Conservation (phyloP, 53 echinoderm and acorn worm genomes). For the Hippasteria phrygiana region DNA sequence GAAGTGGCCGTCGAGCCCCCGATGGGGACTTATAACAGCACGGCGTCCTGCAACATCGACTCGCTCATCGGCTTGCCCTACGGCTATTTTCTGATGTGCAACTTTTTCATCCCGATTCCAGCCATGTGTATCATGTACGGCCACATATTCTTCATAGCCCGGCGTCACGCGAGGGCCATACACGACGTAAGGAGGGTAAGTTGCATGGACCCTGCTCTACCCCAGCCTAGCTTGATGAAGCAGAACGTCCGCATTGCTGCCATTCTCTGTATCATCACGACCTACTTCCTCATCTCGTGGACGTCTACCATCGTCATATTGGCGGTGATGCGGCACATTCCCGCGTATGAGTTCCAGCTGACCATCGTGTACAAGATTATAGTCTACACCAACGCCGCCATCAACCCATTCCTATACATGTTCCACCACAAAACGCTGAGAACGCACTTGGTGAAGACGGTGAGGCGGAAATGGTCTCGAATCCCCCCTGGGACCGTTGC, state of each 20-base stretch:
- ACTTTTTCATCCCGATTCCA: conserved; percentile 64
- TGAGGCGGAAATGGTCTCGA: conserved; percentile 37
- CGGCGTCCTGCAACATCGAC: conserved; percentile 3
- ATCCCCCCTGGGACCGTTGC: conserved; percentile 23
- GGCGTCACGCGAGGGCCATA: conserved; percentile 53
- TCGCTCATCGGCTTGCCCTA: conserved; percentile 43
- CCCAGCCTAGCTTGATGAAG: conserved; percentile 22
- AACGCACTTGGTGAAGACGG: conserved; percentile 6
- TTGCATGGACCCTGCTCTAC: conserved; percentile 13
- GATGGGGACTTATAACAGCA: background rate
- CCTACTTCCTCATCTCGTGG: conserved; percentile 61
- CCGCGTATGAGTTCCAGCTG: background rate
- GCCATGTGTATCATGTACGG: conserved; percentile 53
- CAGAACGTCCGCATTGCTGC: conserved; percentile 49
- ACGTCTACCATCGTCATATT: conserved; percentile 30
- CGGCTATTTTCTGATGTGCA: conserved; percentile 66
- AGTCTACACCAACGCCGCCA: conserved; percentile 57
- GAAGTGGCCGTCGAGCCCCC: background rate
- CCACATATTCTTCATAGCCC: conserved; percentile 65
- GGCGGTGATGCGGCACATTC: conserved; percentile 7
- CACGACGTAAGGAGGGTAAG: conserved; percentile 43
- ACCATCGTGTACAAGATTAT: conserved; percentile 31
- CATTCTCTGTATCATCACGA: conserved; percentile 57
- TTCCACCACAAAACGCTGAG: conserved; percentile 48
- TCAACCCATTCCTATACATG: conserved; percentile 63